Evolutionary conservation across 2,888 invertebrate genomes (phyloP).

Genomic region (Caenorhabditis sp.): DNA sequence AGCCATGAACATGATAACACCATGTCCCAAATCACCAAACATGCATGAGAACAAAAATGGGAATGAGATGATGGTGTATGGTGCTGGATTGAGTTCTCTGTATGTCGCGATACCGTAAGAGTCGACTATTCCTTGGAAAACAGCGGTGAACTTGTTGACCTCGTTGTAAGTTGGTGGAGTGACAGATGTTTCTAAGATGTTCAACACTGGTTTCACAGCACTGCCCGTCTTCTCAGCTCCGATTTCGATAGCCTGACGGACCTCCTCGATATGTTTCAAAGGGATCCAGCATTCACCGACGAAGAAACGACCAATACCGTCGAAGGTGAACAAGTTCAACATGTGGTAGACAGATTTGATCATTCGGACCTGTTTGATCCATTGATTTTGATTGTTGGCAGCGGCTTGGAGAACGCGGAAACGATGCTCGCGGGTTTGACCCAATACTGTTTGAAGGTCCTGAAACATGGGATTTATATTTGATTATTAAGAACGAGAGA

Average conservation of each 20-base stretch:
- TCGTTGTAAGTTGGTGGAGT: constrained; percentile 95
- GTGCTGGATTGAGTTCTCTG: constrained; percentile 94
- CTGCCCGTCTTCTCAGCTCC: constrained; percentile 87
- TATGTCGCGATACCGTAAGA: constrained; percentile 95
- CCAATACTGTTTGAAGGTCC: constrained; percentile 83
- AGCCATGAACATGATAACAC: constrained; percentile 86
- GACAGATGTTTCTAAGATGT: constrained; percentile 87
- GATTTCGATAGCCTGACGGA: constrained; percentile 86
- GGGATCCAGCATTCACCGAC: constrained; percentile 99
- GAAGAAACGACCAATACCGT: constrained; percentile 98
- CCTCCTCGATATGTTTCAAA: constrained; percentile 85
- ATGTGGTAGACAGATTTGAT: constrained; percentile 99
- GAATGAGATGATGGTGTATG: constrained; percentile 95
- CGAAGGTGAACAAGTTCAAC: constrained; percentile 94
- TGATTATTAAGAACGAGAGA: too few relatives aligned
- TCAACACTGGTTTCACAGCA: constrained; percentile 92
- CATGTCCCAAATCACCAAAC: constrained; percentile 98
- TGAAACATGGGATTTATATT: not conserved
- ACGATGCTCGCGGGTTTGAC: constrained; percentile 67
- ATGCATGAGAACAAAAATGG: constrained; percentile 96
- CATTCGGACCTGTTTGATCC: constrained; percentile 92
- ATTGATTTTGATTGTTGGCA: constrained; percentile 95
- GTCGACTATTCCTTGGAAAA: constrained; percentile 93
- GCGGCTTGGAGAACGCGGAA: constrained; percentile 83
- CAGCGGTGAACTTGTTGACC: constrained; percentile 92